Percentiles rank a stretch among this genome's conserved stretches.
These are phyloP conservation scores for Euzophera pinguis DNA, from an alignment of 2,888 invertebrate species.

Conservation along the genomic window DNA sequence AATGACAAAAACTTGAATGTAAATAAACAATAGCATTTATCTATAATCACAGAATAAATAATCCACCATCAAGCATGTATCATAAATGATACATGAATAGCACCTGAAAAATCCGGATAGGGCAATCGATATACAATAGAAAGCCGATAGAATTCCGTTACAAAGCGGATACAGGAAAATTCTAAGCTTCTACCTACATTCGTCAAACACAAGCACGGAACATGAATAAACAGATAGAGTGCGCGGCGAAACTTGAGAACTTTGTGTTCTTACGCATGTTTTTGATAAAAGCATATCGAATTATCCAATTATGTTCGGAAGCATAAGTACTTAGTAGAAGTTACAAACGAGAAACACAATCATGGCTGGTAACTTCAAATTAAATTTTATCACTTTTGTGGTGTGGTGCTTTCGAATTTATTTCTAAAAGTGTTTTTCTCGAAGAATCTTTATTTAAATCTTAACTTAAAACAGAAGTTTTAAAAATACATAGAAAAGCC, in stretches of 20 bases:
- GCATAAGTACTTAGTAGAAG: not conserved
- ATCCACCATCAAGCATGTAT: no score
- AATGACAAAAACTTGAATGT: no score
- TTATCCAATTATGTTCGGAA: slow-evolving; percentile 14
- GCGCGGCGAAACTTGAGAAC: slow-evolving; percentile 1
- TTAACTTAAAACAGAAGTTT: no score
- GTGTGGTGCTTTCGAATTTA: not conserved
- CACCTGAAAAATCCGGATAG: not conserved
- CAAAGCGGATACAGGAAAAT: slow-evolving; percentile 4
- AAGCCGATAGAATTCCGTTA: slow-evolving; percentile 3
- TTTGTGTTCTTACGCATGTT: not conserved
- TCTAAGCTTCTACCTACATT: slow-evolving; percentile 5
- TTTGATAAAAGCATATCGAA: slow-evolving; percentile 15
- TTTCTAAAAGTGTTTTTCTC: no score
- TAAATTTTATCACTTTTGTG: not conserved
- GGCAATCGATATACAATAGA: not conserved
- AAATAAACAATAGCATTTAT: no score
- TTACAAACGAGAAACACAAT: not conserved
- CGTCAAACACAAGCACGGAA: slow-evolving; percentile 16
- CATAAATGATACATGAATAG: no score
- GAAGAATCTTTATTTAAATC: no score
- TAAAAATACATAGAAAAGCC: no score
- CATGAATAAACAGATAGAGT: slow-evolving; percentile 16
- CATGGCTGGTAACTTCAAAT: not conserved
- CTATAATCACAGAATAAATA: no score